phyloP scores from a whole-genome alignment of 1,140 invertebrate genomes.

The Drosophila nasuta region DNA sequence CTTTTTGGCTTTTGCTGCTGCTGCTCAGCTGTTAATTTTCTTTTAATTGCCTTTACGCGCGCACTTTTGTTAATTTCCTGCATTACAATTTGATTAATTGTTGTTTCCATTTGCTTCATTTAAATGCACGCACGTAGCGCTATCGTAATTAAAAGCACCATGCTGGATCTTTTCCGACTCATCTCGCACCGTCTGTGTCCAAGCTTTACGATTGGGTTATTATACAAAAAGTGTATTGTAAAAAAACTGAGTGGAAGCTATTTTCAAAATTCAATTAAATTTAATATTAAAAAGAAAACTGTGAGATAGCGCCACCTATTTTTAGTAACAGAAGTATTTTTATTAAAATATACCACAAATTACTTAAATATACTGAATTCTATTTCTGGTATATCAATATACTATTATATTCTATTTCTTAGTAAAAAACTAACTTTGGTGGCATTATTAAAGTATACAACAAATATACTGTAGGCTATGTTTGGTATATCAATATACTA shows the following conservation, averaged over 20 bases:
- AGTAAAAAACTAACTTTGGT: too few species aligned
- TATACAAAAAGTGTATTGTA: background rate
- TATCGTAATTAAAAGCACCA: slow-evolving; percentile 29
- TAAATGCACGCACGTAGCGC: slow-evolving; percentile 39
- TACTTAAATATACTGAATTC: too few species aligned
- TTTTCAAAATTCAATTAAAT: slow-evolving; percentile 4
- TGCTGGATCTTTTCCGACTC: slow-evolving; percentile 6
- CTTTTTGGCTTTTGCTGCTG: slow-evolving; percentile 40
- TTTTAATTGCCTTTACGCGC: slow-evolving; percentile 43
- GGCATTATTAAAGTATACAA: too few species aligned
- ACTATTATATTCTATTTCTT: too few species aligned
- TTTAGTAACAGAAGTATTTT: too few species aligned
- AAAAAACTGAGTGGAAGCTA: background rate
- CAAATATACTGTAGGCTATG: too few species aligned
- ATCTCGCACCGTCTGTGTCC: background rate
- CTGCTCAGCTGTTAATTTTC: slow-evolving; percentile 45
- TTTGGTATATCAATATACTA: too few species aligned
- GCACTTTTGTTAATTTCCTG: slow-evolving; percentile 49
- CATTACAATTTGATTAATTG: slow-evolving; percentile 45
- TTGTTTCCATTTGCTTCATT: slow-evolving; percentile 28
- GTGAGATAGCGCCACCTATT: too few species aligned
- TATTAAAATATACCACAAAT: too few species aligned
- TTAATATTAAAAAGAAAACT: background rate
- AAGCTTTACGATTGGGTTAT: slow-evolving; percentile 5
- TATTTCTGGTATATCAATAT: too few species aligned